Base-by-base conservation (phyloP, 2,888 invertebrate species). In the Parascotia fuliginaria region DNA sequence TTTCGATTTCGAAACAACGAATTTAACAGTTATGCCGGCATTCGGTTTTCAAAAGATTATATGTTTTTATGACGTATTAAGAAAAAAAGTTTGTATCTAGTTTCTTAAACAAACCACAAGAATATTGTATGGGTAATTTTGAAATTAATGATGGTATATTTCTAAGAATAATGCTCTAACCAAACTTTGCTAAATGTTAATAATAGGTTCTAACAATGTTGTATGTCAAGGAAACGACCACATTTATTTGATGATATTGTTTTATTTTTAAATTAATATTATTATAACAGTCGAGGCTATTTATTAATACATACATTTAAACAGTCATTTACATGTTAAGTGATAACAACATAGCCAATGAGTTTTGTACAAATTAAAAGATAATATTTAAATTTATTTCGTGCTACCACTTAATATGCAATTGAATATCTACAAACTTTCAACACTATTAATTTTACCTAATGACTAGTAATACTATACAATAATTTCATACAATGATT, bases 381-480 rank as follows among this genome's bases (percentile, higher is more conserved):
- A 49, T 32, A 40, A 36, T 46, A 51, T 37, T 43, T 42, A 46
- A 33, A 47, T 53, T 19, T 2, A 5, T 24, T 50, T 3, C 29
- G n/a, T 6, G 48, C 41, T 67, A 73, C 66, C 70, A 74, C 65
- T 68, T 66, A 73, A 66, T 68, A 67, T 68, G 60, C 69, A 71
- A 70, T 68, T 60, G 66, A 68, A 58, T 67, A 77, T 80, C 64
- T 81, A 83, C 79, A 82, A 68, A 62, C 65, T 66, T 79, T 71
- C 70, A 83, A 83, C 77, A 79, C 72, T 78, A 79, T 75, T 76
- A 74, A 81, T 74, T 78, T 74, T 89, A 89, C 65, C 80, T 87
- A 90, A 89, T 92, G 91, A 92, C 91, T 92, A 92, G 91, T 87
- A 79, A 79, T 81, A 75, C 85, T 89, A 87, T 85, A 86, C 81